These are phyloP conservation scores for Nothobranchius kuhntae DNA, from an alignment of 2,113 vertebrate genomes.

Conservation along the genomic window DNA sequence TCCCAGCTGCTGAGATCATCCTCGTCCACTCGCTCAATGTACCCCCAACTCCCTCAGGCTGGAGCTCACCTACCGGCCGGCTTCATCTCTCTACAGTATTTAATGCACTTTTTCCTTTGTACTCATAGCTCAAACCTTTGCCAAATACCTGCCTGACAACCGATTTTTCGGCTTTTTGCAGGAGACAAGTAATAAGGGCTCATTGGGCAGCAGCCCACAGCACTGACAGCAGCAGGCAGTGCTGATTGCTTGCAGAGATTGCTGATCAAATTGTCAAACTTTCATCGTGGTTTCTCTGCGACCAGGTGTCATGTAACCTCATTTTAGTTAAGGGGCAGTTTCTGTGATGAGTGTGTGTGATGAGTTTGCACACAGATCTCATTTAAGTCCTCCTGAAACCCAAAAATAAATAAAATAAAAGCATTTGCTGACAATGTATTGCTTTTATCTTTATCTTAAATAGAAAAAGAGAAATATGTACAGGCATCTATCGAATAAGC, in stretches of 20 bases:
- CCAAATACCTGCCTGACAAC: slow-evolving; percentile 57
- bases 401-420: slow-evolving; percentile 14
- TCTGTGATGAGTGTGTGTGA: not conserved
- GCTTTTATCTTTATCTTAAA: slow-evolving; percentile 42
- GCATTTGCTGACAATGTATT: slow-evolving; percentile 14
- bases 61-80: slow-evolving; percentile 37
- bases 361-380: slow-evolving; percentile 10
- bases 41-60: slow-evolving; percentile 62
- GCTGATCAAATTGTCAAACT: slow-evolving; percentile 67
- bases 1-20: slow-evolving; percentile 31
- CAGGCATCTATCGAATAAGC: slow-evolving; percentile 46
- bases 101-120: slow-evolving; percentile 52
- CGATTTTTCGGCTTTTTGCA: slow-evolving; percentile 49
- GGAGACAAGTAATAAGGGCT: slow-evolving; percentile 56
- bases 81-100: slow-evolving; percentile 57
- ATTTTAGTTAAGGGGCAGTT: slow-evolving; percentile 29
- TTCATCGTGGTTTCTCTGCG: slow-evolving; percentile 41
- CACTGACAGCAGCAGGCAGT: slow-evolving; percentile 48
- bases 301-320: slow-evolving; percentile 26
- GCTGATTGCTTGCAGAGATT: slow-evolving; percentile 56
- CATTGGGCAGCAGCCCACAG: slow-evolving; percentile 47
- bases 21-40: slow-evolving; percentile 55
- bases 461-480: slow-evolving; percentile 31
- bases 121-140: slow-evolving; percentile 43
- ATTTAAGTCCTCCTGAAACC: not conserved